Evolutionary conservation across 2,113 vertebrate genomes (phyloP).

Genomic region (Muntiacus muntjak): DNA sequence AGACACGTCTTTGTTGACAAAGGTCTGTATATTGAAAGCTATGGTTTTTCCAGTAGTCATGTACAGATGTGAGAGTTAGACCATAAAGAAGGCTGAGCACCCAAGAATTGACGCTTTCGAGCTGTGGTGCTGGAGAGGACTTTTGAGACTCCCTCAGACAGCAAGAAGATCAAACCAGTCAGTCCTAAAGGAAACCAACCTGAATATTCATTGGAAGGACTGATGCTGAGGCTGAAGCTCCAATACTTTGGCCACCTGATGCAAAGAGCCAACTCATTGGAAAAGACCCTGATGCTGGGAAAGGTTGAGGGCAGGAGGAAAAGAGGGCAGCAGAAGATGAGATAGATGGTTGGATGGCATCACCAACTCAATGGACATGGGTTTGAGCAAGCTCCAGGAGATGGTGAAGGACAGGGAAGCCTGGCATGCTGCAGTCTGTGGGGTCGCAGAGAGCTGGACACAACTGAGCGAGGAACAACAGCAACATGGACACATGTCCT

Average conservation of each 20-base stretch:
- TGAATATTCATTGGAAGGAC: neutral
- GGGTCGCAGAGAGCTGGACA: neutral
- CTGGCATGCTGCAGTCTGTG: accelerated
- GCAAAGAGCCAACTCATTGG: neutral
- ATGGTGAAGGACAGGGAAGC: neutral
- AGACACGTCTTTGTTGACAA: neutral
- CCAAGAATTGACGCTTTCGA: neutral
- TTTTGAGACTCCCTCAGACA: neutral
- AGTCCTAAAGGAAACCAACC: neutral
- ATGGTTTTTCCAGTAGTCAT: neutral
- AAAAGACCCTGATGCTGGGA: neutral
- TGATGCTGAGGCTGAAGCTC: neutral
- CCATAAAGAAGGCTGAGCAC: neutral
- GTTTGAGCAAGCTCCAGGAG: neutral
- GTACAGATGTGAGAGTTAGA: neutral
- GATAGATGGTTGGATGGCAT: neutral
- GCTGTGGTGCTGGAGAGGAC: neutral
- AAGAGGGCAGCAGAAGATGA: neutral
- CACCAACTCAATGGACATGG: neutral
- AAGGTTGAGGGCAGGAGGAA: neutral
- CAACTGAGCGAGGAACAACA: neutral
- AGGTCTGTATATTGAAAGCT: neutral
- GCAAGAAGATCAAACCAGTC: neutral
- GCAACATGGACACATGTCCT: neutral
- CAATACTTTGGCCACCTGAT: neutral